A percentile compares a stretch with the other conserved stretches of the same genome.
Evolutionary conservation across 2,888 invertebrate species (phyloP).

Genomic region (Cosmopolites sordidus): DNA sequence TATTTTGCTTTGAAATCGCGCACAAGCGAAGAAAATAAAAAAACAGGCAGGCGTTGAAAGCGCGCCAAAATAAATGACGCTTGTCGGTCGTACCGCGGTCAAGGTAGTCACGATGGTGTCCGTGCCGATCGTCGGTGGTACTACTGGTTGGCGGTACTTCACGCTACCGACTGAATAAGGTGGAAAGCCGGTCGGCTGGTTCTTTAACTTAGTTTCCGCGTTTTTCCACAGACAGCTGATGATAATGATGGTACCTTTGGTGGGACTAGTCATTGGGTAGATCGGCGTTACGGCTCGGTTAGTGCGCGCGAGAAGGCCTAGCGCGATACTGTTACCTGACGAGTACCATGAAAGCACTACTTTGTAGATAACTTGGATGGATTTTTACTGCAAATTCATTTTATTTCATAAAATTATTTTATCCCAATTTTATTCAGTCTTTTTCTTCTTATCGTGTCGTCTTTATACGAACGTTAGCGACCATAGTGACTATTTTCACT

Average conservation of each 20-base stretch:
- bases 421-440: too few relatives aligned
- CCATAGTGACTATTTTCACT: too few relatives aligned
- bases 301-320: conserved; percentile 22
- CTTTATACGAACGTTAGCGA: too few relatives aligned
- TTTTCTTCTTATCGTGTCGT: too few relatives aligned
- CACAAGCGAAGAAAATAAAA: background rate
- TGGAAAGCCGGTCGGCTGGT: conserved; percentile 15
- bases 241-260: conserved; percentile 20
- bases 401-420: too few relatives aligned
- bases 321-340: conserved; percentile 24
- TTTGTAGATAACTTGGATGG: conserved; percentile 4
- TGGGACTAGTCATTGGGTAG: conserved; percentile 7
- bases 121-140: conserved; percentile 8
- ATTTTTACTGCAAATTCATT: too few relatives aligned
- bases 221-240: conserved; percentile 20
- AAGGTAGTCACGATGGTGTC: conserved; percentile 10
- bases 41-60: background rate
- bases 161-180: conserved; percentile 21
- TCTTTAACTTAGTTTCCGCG: conserved; percentile 16
- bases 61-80: conserved; percentile 16
- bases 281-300: conserved; percentile 24
- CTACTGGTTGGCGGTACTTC: conserved; percentile 10
- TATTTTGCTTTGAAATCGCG: background rate
- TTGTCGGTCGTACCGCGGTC: conserved; percentile 11
- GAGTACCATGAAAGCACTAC: conserved; percentile 7